Evolutionary conservation across 2,113 vertebrate genomes (phyloP).

Genomic region (Lasiurus borealis): DNA sequence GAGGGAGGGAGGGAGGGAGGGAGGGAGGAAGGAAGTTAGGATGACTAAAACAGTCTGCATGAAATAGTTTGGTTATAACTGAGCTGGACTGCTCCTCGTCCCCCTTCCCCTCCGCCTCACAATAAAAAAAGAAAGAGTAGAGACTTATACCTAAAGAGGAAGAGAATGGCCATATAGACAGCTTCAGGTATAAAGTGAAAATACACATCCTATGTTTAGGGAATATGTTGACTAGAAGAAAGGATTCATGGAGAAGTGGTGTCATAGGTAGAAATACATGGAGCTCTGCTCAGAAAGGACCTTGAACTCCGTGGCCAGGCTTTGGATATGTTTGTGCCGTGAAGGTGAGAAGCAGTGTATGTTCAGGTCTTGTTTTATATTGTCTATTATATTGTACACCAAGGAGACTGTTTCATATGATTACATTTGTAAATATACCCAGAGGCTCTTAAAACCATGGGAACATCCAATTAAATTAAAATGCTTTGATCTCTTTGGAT

Average conservation of each 20-base stretch:
- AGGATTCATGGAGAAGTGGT: not conserved
- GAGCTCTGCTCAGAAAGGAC: conserved; percentile 30
- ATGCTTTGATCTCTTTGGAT: conserved; percentile 81
- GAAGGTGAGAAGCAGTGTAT: not conserved
- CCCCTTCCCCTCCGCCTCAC: not conserved
- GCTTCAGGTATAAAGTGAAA: not conserved
- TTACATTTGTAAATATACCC: conserved; percentile 80
- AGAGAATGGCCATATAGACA: not conserved
- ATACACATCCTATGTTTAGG: not conserved
- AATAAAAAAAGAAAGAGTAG: not conserved
- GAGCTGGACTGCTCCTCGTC: not conserved
- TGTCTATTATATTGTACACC: conserved; percentile 70
- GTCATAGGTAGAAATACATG: not conserved
- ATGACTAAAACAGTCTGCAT: not conserved
- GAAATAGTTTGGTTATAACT: not conserved
- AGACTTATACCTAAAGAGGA: not conserved
- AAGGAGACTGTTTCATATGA: conserved; percentile 71
- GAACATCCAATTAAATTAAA: conserved; percentile 82
- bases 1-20: too few relatives aligned
- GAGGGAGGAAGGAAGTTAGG: too few relatives aligned
- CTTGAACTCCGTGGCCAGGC: not conserved
- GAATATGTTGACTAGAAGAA: conserved; percentile 15
- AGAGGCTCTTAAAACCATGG: conserved; percentile 71
- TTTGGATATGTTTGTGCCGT: not conserved
- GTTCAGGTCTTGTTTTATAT: conserved; percentile 74